phyloP scores from a whole-genome alignment of 2,888 invertebrate species.

The Oscheius onirici region DNA sequence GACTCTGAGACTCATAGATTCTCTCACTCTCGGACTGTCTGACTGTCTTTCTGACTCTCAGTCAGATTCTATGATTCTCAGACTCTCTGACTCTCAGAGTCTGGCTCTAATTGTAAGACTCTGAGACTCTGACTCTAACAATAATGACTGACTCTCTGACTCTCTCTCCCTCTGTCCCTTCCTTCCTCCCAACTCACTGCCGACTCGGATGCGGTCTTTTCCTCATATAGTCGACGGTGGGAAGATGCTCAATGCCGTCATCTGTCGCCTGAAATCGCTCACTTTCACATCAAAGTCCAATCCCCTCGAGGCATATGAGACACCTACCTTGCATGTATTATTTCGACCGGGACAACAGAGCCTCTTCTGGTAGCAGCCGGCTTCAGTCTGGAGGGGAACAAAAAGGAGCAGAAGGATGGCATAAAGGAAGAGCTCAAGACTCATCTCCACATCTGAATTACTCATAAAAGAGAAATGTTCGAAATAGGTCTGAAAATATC shows the following conservation, averaged over 20 bases:
- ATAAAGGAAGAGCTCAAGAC: neutral
- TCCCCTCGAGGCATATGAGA: neutral
- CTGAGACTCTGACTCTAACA: too few relatives aligned
- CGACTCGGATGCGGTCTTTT: neutral
- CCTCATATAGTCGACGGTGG: constrained; percentile 19
- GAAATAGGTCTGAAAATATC: too few relatives aligned
- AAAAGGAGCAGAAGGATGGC: constrained; percentile 6
- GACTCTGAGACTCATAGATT: too few relatives aligned
- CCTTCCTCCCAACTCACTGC: neutral
- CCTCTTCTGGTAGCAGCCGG: constrained; percentile 54
- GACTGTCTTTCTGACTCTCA: too few relatives aligned
- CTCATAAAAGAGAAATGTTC: neutral
- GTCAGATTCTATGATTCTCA: too few relatives aligned
- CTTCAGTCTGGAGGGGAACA: constrained; percentile 1
- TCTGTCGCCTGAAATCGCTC: constrained; percentile 23
- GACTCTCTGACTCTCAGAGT: too few relatives aligned
- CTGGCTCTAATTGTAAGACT: too few relatives aligned
- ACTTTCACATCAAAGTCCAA: constrained; percentile 2
- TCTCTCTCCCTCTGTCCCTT: too few relatives aligned
- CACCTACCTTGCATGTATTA: constrained; percentile 48
- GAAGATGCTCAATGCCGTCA: constrained; percentile 34
- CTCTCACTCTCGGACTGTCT: too few relatives aligned
- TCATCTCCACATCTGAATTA: constrained; percentile 35
- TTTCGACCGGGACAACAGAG: constrained; percentile 61
- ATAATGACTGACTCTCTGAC: too few relatives aligned